Base-by-base conservation (phyloP, 2,797 vertebrate genomes). In the Triplophysa yarkandensis region DNA sequence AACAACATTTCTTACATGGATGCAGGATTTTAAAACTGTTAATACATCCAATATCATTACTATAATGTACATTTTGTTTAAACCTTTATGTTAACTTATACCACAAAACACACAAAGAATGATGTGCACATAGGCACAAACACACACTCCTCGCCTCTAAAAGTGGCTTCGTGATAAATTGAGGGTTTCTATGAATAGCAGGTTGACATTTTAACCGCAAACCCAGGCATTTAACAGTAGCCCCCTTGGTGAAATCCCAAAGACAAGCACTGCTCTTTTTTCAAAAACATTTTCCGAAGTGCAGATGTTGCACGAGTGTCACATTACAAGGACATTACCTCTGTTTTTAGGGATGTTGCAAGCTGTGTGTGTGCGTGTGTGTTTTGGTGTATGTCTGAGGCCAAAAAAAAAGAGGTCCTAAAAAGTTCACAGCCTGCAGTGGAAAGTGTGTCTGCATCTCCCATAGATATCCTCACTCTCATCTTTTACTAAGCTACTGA, bases 131-230 rank as follows among this genome's bases (percentile, higher is more conserved):
- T 36, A 70, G 41, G 70, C 50, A 78, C 52, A 78, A 54, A 69
- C 21, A 48, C 60, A 48, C 66, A 36, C 41, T 67, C 28, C 46
- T 64, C 32, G 27, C 63, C 76, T 72, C 69, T 58, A 68, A 77
- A 60, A 48, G 75, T 79, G 78, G 76, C 55, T 80, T 80, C 83
- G 83, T 89, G 86, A 90, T 88, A 85, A 79, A 87, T 87, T 89
- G 85, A 85, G 85, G 87, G 83, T 81, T 78, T 88, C 88, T 90
- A 88, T 85, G 85, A 88, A 87, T 88, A 88, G 81, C 66, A 58
- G 78, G 74, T 85, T 67, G 81, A 88, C 80, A 76, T 89, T 87
- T 88, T 85, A 84, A 82, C 83, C 64, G 23, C 86, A 86, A 85
- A 86, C 87, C 88, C 84, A 83, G 83, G 83, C 85, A 88, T 79